These are phyloP conservation scores for Pandemis heparana DNA, from an alignment of 2,888 invertebrate genomes.

Conservation along the genomic window DNA sequence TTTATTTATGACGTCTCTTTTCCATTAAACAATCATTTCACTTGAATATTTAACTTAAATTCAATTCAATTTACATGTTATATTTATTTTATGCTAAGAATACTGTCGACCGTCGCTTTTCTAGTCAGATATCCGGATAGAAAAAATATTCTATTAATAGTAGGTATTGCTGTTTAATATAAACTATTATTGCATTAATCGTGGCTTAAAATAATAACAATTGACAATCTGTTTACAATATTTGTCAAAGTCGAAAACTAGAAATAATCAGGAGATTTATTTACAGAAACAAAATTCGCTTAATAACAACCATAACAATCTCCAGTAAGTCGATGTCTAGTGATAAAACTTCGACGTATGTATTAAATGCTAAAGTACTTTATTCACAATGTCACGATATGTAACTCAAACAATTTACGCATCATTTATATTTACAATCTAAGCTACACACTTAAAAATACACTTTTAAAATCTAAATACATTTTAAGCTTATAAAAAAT, in stretches of 20 bases:
- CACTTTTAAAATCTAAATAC: slow-evolving; percentile 66
- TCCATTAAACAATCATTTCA: background rate
- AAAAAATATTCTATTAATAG: slow-evolving; percentile 23
- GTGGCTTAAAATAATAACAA: slow-evolving; percentile 40
- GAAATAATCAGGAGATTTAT: slow-evolving; percentile 16
- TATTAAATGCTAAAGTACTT: slow-evolving; percentile 27
- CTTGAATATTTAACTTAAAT: slow-evolving; percentile 8
- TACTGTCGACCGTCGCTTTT: slow-evolving; percentile 17
- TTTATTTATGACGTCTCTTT: background rate
- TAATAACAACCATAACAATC: slow-evolving; percentile 22
- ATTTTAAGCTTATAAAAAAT: slow-evolving; percentile 83
- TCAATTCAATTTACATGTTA: slow-evolving; percentile 27
- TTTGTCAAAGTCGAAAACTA: slow-evolving; percentile 18
- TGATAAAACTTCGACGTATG: slow-evolving; percentile 4
- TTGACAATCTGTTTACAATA: slow-evolving; percentile 32
- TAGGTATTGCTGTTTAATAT: slow-evolving; percentile 26
- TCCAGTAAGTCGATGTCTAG: slow-evolving; percentile 17
- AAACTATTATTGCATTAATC: slow-evolving; percentile 38
- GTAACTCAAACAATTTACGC: slow-evolving; percentile 53
- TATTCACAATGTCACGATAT: slow-evolving; percentile 46
- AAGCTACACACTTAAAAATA: slow-evolving; percentile 68
- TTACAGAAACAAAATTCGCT: slow-evolving; percentile 17
- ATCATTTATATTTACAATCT: slow-evolving; percentile 62
- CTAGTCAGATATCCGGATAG: slow-evolving; percentile 20
- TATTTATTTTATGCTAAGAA: slow-evolving; percentile 21